A percentile compares a stretch with the other conserved stretches of the same genome.
phyloP scores from a whole-genome alignment of 2,888 invertebrate species.

The Penaeus monodon region DNA sequence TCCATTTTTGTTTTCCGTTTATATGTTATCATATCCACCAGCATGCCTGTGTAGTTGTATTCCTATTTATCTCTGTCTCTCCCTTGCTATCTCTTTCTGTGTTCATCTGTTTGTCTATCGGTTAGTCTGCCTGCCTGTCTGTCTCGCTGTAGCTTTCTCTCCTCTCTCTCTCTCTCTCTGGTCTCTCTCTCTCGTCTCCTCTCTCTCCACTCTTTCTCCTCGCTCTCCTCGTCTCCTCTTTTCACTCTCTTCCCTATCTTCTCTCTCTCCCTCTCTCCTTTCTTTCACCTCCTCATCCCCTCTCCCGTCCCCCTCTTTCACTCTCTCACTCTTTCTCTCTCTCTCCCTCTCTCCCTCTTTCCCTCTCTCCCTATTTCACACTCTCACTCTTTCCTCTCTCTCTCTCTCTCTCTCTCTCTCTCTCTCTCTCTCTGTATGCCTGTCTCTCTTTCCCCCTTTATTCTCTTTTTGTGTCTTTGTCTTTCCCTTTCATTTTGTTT shows the following conservation, averaged over 20 bases:
- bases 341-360: too few relatives aligned
- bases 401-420: constrained; percentile 6
- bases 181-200: not conserved
- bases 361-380: too few relatives aligned
- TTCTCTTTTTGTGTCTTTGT: not conserved
- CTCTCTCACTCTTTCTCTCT: too few relatives aligned
- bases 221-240: not conserved
- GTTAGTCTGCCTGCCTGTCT: not conserved
- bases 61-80: not conserved
- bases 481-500: not conserved
- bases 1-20: too few relatives aligned
- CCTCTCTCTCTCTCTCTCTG: too few relatives aligned
- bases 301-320: not conserved
- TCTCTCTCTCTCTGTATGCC: too few relatives aligned
- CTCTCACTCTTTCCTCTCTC: not conserved
- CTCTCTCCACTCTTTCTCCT: too few relatives aligned
- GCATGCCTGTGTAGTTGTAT: not conserved
- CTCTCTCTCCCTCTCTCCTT: not conserved
- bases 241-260: not conserved
- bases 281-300: too few relatives aligned
- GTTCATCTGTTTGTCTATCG: not conserved
- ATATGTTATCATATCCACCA: not conserved
- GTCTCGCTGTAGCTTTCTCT: not conserved
- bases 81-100: not conserved
- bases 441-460: not conserved